Base-by-base conservation (phyloP, 2,888 invertebrate genomes). In the Meiosimyza decipiens region DNA sequence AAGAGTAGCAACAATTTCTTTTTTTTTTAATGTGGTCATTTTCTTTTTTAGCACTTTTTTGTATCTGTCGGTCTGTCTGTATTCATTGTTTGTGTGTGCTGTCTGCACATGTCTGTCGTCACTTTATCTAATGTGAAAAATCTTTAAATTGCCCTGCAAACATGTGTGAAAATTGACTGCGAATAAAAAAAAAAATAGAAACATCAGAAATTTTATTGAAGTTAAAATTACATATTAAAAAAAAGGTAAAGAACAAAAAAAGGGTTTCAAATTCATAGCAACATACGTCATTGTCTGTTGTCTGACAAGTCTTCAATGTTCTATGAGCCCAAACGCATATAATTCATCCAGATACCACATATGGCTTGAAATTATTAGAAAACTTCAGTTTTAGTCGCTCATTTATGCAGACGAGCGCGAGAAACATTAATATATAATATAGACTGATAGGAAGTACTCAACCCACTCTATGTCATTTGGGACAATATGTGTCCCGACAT, bases 71-170 rank as follows among this genome's bases (percentile, higher is more conserved):
- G 52, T 50, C 28, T 60, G 60, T 5, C 51, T 51, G 60, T 51
- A n/a, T 18, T n/a, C 33, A 33, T 33, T 28, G 9, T 64, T 13
- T 7, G 28, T 64, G 28, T 64, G 40, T n/a, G 57, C 65, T 65
- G 67, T 67, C 55, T 51, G 50, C 60, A 49, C 50, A 50, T 69
- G 69, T 69, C 59, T 69, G 60, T 69, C 69, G 60, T 69, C 69
- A 51, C 60, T 50, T 69, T 60, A 69, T 69, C 60, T 60, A 60
- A 60, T 69, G 51, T 59, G 60, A 59, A 69, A 69, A 69, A 69
- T 68, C 68, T 68, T 40, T 55, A 12, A 7, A 6, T 62, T 47
- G 7, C 47, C 12, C 2, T 22, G 47, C 60, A 28, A 50, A 59
- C 33, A 50, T 15, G 22, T 50, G 33, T 50, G 47, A 28, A 51